These are phyloP conservation scores for Drosophila nr. fundita DNA, from an alignment of 2,888 invertebrate species.

Conservation along the genomic window DNA sequence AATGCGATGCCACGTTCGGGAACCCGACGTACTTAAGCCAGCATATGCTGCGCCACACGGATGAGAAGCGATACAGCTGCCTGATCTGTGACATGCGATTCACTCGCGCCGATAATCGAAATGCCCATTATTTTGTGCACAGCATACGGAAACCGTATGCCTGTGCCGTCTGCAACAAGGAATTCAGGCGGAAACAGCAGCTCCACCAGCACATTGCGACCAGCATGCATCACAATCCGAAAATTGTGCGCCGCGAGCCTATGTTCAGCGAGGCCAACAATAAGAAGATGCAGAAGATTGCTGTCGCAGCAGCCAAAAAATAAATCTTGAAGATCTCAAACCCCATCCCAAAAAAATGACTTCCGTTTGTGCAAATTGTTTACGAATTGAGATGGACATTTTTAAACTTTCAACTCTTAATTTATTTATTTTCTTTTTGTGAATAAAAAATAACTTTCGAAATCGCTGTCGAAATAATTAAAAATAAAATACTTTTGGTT, in stretches of 20 bases:
- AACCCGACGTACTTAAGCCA: slow-evolving; percentile 92
- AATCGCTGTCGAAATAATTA: neutral
- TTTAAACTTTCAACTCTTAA: neutral
- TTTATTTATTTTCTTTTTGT: neutral
- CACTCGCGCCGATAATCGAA: slow-evolving; percentile 93
- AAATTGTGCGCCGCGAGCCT: slow-evolving; percentile 93
- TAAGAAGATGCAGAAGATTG: slow-evolving; percentile 23
- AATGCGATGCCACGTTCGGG: slow-evolving; percentile 92
- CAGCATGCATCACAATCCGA: slow-evolving; percentile 89
- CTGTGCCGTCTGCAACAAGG: slow-evolving; percentile 91
- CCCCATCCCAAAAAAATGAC: neutral
- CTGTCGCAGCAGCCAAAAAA: neutral
- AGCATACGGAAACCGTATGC: slow-evolving; percentile 95
- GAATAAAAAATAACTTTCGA: neutral
- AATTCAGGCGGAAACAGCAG: slow-evolving; percentile 93
- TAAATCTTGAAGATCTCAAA: neutral
- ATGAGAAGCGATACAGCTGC: slow-evolving; percentile 90
- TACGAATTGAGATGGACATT: neutral
- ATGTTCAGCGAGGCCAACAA: slow-evolving; percentile 85
- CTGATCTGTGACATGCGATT: slow-evolving; percentile 94
- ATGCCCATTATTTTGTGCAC: slow-evolving; percentile 93
- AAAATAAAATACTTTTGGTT: neutral
- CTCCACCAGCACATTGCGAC: slow-evolving; percentile 90
- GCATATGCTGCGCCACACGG: slow-evolving; percentile 91
- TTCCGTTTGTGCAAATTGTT: neutral